Base-by-base conservation (phyloP, 2,888 invertebrate species). In the Scaptomyza tumidula region DNA sequence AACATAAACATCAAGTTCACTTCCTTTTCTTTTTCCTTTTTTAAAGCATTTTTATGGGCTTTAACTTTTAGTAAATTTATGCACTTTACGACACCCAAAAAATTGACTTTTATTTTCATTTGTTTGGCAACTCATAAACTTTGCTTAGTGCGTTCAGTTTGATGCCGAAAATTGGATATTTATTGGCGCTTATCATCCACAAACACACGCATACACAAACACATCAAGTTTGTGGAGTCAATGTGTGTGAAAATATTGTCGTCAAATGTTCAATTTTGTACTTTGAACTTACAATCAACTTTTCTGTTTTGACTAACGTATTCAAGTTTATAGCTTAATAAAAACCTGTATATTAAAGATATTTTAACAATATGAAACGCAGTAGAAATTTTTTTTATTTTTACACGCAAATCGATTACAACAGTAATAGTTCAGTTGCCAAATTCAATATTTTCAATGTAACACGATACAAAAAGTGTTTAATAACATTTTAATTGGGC, bases 101-200 rank as follows among this genome's bases (percentile, higher is more conserved):
- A 35, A 50, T 52, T n/a, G 43, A 37, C 41, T 48, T 65, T 57
- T 7, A 14, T 39, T 33, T 50, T 63, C 16, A 54, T 58, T 70
- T 54, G 54, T 58, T 59, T 59, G 58, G 41, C 58, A 39, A 50
- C 49, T 64, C 65, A 50, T 72, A 59, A 65, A 52, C 27, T 43
- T 16, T 39, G 39, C 14, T 43, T 14, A 13, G 14, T 27, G 3
- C 24, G 7, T 39, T 50, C 52, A 44, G 11, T 56, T 65, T 66
- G 52, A 59, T 65, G 65, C 35, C 41, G 41, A 43, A 43, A 37
- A 13, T 73, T 58, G 54, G 24, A 59, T 58, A 46, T 41, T 41
- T 56, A 49, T 72, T 55, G 45, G 24, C 16, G 16, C 16, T 41
- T 41, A 41, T 41, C 10, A 16, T 3, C 3, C 29, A 31, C 24